phyloP scores from a whole-genome alignment of 1,140 invertebrate genomes.

The Hylyphantes graminicola region DNA sequence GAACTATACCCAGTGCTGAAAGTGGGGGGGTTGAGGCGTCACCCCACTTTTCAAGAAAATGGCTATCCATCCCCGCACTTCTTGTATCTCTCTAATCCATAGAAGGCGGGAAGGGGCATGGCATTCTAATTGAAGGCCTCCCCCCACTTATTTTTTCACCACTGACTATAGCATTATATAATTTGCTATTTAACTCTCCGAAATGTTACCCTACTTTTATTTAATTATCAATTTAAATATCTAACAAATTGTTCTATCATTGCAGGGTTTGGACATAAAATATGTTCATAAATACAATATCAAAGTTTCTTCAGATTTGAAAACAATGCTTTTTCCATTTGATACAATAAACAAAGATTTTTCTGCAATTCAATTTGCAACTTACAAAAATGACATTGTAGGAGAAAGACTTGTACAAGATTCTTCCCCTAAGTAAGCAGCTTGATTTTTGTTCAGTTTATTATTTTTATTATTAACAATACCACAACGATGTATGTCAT shows the following conservation, averaged over 20 bases:
- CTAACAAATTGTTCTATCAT: neutral
- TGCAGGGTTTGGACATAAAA: conserved; percentile 9
- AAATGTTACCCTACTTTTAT: neutral
- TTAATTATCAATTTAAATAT: neutral
- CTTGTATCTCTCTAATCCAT: too few relatives aligned
- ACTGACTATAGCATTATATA: neutral
- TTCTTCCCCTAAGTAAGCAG: neutral
- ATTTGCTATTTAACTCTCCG: neutral
- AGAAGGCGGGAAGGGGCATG: too few relatives aligned
- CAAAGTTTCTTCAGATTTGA: conserved; percentile 19
- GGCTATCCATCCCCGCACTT: too few relatives aligned
- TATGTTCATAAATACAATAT: conserved; percentile 22
- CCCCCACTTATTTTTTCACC: too few relatives aligned
- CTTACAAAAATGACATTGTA: neutral
- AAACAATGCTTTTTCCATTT: conserved; percentile 30
- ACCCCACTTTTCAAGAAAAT: too few relatives aligned
- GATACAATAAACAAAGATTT: conserved; percentile 12
- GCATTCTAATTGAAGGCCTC: too few relatives aligned
- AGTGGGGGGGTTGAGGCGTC: too few relatives aligned
- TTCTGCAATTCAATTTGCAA: neutral
- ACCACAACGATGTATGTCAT: too few relatives aligned
- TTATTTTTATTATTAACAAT: neutral
- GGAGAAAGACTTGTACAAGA: neutral
- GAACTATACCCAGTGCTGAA: too few relatives aligned
- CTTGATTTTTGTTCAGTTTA: neutral